Percentiles rank a stretch among this genome's conserved stretches.
phyloP scores from a whole-genome alignment of 1,140 invertebrate species.

The Bombus pyrosoma region DNA sequence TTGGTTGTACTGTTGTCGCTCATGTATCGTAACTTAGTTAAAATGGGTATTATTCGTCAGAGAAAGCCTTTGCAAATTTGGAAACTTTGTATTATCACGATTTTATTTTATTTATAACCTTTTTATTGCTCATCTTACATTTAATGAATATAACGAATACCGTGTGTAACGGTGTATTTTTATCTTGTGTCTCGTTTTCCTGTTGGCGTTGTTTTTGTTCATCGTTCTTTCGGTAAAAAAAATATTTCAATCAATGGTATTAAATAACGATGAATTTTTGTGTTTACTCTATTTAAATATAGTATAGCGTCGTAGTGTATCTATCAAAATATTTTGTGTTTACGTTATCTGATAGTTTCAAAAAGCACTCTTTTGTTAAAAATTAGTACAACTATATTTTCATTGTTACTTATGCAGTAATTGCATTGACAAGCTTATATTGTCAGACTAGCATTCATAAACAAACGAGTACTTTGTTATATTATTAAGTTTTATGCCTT shows the following conservation, averaged over 20 bases:
- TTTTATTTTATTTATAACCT: slow-evolving; percentile 4
- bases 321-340: not conserved
- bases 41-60: not conserved
- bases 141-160: not conserved
- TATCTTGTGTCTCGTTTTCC: not conserved
- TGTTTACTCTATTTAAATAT: not conserved
- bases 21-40: not conserved
- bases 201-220: not conserved
- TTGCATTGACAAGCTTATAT: not conserved
- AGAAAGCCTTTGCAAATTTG: not conserved
- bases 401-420: not conserved
- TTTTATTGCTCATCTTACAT: not conserved
- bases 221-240: not conserved
- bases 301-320: not conserved
- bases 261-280: not conserved
- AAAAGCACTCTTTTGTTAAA: not conserved
- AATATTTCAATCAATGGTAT: not conserved
- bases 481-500: not conserved
- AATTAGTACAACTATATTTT: not conserved
- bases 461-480: not conserved
- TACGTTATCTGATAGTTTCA: not conserved
- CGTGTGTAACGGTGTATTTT: slow-evolving; percentile 9
- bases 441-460: not conserved
- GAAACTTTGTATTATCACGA: not conserved
- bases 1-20: not conserved